These are phyloP conservation scores for Brenthis ino DNA, from an alignment of 2,888 invertebrate species.

Conservation along the genomic window DNA sequence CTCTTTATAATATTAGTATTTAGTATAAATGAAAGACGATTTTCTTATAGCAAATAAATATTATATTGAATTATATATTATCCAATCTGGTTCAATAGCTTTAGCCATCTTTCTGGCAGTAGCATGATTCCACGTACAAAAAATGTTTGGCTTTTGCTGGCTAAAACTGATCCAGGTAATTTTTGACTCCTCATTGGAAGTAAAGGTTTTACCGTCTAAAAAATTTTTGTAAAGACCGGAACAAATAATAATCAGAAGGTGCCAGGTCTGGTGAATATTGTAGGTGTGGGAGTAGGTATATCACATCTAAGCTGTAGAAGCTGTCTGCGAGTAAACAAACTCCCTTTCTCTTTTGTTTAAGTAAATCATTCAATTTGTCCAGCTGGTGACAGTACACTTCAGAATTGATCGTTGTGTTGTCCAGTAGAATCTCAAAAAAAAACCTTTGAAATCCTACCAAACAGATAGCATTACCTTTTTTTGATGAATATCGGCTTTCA, in stretches of 20 bases:
- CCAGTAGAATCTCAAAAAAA: slow-evolving; percentile 8
- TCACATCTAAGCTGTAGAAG: slow-evolving; percentile 18
- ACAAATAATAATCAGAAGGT: slow-evolving; percentile 16
- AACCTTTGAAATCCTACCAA: slow-evolving; percentile 19
- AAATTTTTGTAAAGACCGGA: slow-evolving; percentile 15
- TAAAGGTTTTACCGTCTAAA: slow-evolving; percentile 16
- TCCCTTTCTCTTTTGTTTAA: slow-evolving; percentile 3
- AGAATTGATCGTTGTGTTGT: slow-evolving; percentile 3
- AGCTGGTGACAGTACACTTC: background rate
- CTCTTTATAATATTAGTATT: too few species aligned
- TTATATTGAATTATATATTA: too few species aligned
- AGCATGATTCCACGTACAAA: too few species aligned
- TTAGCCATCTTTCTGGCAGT: too few species aligned
- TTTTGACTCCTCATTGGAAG: slow-evolving; percentile 18
- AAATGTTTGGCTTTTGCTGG: slow-evolving; percentile 8
- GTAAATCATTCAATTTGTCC: slow-evolving; percentile 6
- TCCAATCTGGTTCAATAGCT: too few species aligned
- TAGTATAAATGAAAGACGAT: too few species aligned
- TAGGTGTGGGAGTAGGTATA: slow-evolving; percentile 9
- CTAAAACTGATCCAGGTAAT: slow-evolving; percentile 22
- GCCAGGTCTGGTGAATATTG: slow-evolving; percentile 21
- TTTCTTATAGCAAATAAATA: too few species aligned
- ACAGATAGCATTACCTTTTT: slow-evolving; percentile 10
- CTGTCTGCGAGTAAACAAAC: background rate
- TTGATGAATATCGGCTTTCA: slow-evolving; percentile 1